A percentile compares a stretch with the other conserved stretches of the same genome.
Evolutionary conservation across 2,888 invertebrate species (phyloP).

Genomic region (Neocrepidodera transversa): DNA sequence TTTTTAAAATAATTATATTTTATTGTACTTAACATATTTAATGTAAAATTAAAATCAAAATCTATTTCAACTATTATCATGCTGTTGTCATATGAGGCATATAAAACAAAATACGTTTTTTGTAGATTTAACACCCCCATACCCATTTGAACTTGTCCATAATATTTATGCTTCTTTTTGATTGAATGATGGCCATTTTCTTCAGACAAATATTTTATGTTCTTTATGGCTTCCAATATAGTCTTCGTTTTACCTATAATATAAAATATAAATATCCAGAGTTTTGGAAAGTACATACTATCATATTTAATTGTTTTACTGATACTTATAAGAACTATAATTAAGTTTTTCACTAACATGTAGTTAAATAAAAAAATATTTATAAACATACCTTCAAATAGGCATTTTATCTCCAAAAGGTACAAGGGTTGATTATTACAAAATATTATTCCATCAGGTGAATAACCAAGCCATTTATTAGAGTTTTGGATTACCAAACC

Average conservation of each 20-base stretch:
- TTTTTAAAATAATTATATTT: neutral
- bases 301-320: too few relatives aligned
- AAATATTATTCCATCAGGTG: constrained; percentile 31
- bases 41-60: constrained; percentile 7
- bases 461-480: constrained; percentile 31
- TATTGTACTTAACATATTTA: neutral
- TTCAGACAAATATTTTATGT: neutral
- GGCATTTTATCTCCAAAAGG: constrained; percentile 32
- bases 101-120: constrained; percentile 37
- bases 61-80: neutral
- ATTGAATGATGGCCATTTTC: neutral
- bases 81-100: neutral
- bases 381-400: constrained; percentile 22
- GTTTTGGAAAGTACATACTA: too few relatives aligned
- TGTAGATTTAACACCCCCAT: too few relatives aligned
- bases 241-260: neutral
- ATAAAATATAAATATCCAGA: too few relatives aligned
- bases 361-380: neutral
- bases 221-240: neutral
- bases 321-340: too few relatives aligned
- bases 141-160: too few relatives aligned
- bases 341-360: neutral
- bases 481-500: constrained; percentile 24
- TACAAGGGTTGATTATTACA: constrained; percentile 16
- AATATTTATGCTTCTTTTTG: constrained; percentile 37